These are phyloP conservation scores for Machimus atricapillus DNA, from an alignment of 2,888 invertebrate species.

Conservation along the genomic window DNA sequence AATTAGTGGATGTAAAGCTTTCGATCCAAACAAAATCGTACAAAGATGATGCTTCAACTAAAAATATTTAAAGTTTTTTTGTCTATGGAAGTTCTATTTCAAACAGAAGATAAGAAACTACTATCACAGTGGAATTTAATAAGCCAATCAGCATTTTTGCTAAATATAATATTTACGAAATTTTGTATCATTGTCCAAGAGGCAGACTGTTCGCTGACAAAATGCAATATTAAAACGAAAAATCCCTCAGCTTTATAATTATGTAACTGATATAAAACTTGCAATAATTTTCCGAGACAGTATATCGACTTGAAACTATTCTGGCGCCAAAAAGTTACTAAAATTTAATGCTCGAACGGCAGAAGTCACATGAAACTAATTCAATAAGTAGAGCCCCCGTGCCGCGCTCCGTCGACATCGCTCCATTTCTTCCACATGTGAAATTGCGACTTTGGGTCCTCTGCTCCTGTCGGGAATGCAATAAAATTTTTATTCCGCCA, in stretches of 20 bases:
- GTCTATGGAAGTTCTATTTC: no score
- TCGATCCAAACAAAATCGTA: no score
- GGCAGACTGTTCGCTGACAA: neutral
- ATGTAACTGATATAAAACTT: neutral
- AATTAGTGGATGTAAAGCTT: no score
- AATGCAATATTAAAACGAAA: neutral
- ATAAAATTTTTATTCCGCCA: conserved; percentile 17
- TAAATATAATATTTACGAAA: neutral
- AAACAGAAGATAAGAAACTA: neutral
- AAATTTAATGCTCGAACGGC: conserved; percentile 11
- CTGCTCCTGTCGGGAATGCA: neutral
- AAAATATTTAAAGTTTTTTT: no score
- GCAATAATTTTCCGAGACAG: neutral
- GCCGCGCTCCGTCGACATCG: neutral
- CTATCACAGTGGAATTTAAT: neutral
- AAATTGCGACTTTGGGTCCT: neutral
- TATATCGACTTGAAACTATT: neutral
- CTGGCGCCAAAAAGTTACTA: conserved; percentile 22
- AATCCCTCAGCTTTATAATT: neutral
- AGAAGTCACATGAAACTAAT: conserved; percentile 6
- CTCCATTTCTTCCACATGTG: neutral
- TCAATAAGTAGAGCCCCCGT: neutral
- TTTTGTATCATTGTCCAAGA: neutral
- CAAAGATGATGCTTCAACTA: no score
- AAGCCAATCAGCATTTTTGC: neutral